Evolutionary conservation across 2,888 invertebrate genomes (phyloP).

Genomic region (Pristionchus exspectatus): DNA sequence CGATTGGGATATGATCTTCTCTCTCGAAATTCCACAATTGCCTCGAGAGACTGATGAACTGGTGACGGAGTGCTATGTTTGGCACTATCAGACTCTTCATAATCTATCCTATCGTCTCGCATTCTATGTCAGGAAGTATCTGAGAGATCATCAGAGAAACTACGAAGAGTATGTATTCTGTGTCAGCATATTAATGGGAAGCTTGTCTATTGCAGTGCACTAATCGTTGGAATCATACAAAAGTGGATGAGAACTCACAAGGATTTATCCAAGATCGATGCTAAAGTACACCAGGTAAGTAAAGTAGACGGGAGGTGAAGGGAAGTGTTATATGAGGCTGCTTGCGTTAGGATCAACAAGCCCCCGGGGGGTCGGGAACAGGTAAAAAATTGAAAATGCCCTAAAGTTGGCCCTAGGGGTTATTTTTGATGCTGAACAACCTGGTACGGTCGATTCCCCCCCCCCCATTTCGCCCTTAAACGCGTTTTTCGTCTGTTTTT

Average conservation of each 20-base stretch:
- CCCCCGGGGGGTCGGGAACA: too few species aligned
- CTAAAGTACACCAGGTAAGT: constrained; percentile 7
- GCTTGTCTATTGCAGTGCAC: not conserved
- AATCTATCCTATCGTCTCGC: not conserved
- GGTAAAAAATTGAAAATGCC: too few species aligned
- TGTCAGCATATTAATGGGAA: not conserved
- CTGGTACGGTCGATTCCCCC: too few species aligned
- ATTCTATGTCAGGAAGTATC: not conserved
- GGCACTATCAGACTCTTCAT: constrained; percentile 23
- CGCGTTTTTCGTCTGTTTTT: too few species aligned
- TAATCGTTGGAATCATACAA: constrained; percentile 31
- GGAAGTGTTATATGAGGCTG: too few species aligned
- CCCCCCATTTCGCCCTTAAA: too few species aligned
- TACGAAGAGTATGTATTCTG: not conserved
- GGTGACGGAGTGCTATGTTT: constrained; percentile 12
- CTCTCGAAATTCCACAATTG: not conserved
- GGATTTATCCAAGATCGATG: constrained; percentile 15
- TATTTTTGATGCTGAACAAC: too few species aligned
- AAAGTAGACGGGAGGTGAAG: not conserved
- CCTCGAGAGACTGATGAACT: constrained; percentile 6
- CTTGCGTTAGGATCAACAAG: too few species aligned
- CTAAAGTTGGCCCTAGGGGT: too few species aligned
- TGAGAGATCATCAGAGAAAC: not conserved
- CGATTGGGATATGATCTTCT: constrained; percentile 4
- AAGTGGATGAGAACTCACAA: constrained; percentile 36